These are phyloP conservation scores for Cetoscarus ocellatus DNA, from an alignment of 2,797 vertebrate genomes.

Conservation along the genomic window DNA sequence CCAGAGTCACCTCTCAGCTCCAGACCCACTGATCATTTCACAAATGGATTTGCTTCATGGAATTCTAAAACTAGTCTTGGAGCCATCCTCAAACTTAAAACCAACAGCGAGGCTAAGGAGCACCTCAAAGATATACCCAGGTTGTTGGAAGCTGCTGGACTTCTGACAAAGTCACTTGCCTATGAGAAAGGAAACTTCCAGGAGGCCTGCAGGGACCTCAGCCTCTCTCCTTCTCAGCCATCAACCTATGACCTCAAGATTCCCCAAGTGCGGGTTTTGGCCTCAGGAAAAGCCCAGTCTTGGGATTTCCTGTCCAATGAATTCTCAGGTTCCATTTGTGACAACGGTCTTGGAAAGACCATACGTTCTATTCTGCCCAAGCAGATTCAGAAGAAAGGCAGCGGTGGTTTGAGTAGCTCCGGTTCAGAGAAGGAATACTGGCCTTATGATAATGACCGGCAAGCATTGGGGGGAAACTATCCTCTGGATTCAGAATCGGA, in stretches of 20 bases:
- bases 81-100: conserved; percentile 90
- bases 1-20: conserved; percentile 84
- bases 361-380: conserved; percentile 94
- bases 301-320: conserved; percentile 92
- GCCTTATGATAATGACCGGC: conserved; percentile 92
- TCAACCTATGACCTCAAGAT: conserved; percentile 98
- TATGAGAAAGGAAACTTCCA: conserved; percentile 66
- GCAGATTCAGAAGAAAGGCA: conserved; percentile 88
- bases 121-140: conserved; percentile 96
- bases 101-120: conserved; percentile 88
- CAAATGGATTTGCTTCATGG: conserved; percentile 86
- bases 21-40: conserved; percentile 71
- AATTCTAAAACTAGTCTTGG: conserved; percentile 96
- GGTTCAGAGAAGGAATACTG: conserved; percentile 88
- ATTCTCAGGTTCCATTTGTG: conserved; percentile 86
- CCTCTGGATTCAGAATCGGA: conserved; percentile 94
- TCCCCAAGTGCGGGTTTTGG: conserved; percentile 93
- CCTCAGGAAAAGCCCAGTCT: conserved; percentile 86
- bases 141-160: conserved; percentile 88
- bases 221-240: conserved; percentile 81
- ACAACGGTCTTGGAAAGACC: conserved; percentile 94
- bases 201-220: conserved; percentile 90
- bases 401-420: conserved; percentile 83
- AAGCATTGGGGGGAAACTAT: conserved; percentile 90
- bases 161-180: conserved; percentile 74